Evolutionary conservation across 2,113 vertebrate species (phyloP).

Genomic region (Coregonus clupeaformis): DNA sequence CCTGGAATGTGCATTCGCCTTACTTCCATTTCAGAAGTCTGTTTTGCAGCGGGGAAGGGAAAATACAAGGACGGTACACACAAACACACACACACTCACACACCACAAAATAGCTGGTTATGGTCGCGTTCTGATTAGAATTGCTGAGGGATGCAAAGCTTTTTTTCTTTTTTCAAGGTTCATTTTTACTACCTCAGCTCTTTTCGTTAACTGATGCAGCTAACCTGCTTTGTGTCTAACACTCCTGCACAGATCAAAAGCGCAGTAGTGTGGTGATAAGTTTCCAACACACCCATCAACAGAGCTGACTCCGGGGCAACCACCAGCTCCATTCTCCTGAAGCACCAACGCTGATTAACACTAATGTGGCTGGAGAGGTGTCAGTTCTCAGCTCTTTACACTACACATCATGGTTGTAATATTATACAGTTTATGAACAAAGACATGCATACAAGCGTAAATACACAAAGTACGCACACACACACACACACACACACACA

Average conservation of each 20-base stretch:
- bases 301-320: slow-evolving; percentile 26
- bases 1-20: slow-evolving; percentile 47
- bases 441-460: no score
- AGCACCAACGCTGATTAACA: slow-evolving; percentile 22
- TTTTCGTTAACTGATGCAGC: slow-evolving; percentile 21
- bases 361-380: slow-evolving; percentile 30
- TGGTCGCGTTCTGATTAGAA: slow-evolving; percentile 54
- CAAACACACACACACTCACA: slow-evolving; percentile 24
- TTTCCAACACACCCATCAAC: slow-evolving; percentile 28
- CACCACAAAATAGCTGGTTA: slow-evolving; percentile 57
- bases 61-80: slow-evolving; percentile 44
- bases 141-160: slow-evolving; percentile 57
- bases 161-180: slow-evolving; percentile 8
- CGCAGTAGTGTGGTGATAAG: slow-evolving; percentile 21
- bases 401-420: not conserved
- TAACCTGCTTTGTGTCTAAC: slow-evolving; percentile 31
- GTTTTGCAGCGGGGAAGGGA: slow-evolving; percentile 38
- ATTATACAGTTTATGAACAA: no score
- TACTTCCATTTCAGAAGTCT: slow-evolving; percentile 46
- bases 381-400: not conserved
- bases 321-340: slow-evolving; percentile 15
- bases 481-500: no score
- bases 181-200: slow-evolving; percentile 11
- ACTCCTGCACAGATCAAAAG: slow-evolving; percentile 47
- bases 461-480: no score